Evolutionary conservation across 1,140 invertebrate genomes (phyloP), one percentile per base, ranked within the genome.

Genomic region (Trichogramma pretiosum): DNA sequence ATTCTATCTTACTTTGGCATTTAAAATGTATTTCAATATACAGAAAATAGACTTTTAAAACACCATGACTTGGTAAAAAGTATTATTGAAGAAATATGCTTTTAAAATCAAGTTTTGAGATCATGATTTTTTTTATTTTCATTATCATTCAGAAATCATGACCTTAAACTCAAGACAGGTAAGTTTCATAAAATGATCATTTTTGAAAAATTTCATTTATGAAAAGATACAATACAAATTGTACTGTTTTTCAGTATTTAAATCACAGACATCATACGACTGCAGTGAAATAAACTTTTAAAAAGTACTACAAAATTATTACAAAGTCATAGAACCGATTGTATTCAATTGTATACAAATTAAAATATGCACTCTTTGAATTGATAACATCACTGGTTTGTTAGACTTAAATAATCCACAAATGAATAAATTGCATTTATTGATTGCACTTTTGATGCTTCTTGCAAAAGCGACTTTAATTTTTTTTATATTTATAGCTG

Each of bases 201-300:
- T n/a, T n/a, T n/a, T n/a, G n/a, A n/a, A n/a, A n/a, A n/a, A n/a
- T n/a, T n/a, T n/a, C n/a, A n/a, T n/a, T n/a, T n/a, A n/a, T n/a
- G 5, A 45, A 48, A 38, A 37, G n/a, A 36, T 43, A 52, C 39
- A 38, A 47, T 44, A 22, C 26, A 46, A 53, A 54, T 46, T 45
- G 38, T 48, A 19, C 53, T 41, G 52, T 56, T 55, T 40, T 41
- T 55, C 53, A 50, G 48, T 53, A 62, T 57, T 61, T 60, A 61
- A 63, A 64, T 66, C 63, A 65, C 65, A 67, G 61, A 62, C 49
- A 59, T 46, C 58, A 46, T 56, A 60, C 48, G 37, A 56, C 53
- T 42, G 40, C 49, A 56, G 60, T 62, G 56, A 57, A 63, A 52
- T 58, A 56, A 55, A 41, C 42, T 53, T 53, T 45, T 52, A 53